phyloP scores from a whole-genome alignment of 2,888 invertebrate species.

The Hipparchia semele region DNA sequence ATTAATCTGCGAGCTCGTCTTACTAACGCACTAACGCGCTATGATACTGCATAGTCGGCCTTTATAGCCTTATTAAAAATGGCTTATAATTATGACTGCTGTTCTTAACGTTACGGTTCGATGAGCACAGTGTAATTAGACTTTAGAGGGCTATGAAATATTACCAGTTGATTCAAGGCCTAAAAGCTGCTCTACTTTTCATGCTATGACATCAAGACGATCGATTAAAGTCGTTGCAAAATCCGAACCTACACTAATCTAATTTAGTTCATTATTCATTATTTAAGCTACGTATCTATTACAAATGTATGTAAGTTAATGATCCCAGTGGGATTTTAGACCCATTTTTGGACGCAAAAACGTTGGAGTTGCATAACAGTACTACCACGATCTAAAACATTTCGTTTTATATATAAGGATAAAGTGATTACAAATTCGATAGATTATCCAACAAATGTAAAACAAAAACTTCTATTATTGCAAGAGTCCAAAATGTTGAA shows the following conservation, averaged over 20 bases:
- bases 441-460: no score
- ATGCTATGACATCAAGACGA: background rate
- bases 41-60: no score
- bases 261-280: background rate
- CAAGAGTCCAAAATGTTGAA: background rate
- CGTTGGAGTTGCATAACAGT: no score
- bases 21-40: no score
- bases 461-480: no score
- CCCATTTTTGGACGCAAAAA: no score
- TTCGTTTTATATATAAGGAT: slow-evolving; percentile 24
- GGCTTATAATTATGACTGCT: no score
- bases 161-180: background rate
- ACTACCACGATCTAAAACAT: background rate
- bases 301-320: background rate
- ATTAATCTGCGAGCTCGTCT: no score
- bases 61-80: no score
- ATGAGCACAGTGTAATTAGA: background rate
- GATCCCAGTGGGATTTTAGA: no score
- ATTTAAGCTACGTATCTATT: background rate
- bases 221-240: background rate
- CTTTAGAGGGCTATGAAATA: background rate
- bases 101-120: no score
- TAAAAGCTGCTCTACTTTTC: slow-evolving; percentile 1
- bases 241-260: slow-evolving; percentile 1
- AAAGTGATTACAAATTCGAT: background rate